Conservation (phyloP, 2,113 vertebrate genomes). For the Cyprinodon brontotheroides region DNA sequence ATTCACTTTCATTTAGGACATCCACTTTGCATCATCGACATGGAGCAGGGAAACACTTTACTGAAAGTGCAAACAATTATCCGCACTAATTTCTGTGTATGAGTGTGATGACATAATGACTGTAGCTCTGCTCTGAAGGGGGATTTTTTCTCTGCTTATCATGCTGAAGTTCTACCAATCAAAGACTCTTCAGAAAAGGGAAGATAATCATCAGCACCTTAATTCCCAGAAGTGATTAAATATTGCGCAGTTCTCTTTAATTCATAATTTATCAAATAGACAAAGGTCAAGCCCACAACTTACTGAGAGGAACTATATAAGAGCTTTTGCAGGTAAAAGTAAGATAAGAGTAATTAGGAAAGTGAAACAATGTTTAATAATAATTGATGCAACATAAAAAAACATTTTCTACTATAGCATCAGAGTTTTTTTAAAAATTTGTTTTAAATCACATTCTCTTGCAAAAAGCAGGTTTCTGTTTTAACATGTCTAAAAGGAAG, state of each 20-base stretch:
- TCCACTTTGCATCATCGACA: slow-evolving; percentile 19
- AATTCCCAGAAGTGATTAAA: slow-evolving; percentile 40
- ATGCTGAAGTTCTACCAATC: slow-evolving; percentile 29
- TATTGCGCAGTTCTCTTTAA: slow-evolving; percentile 35
- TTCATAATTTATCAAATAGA: slow-evolving; percentile 40
- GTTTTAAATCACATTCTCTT: not conserved
- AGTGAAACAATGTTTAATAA: not conserved
- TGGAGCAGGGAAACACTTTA: slow-evolving; percentile 24
- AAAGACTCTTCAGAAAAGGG: slow-evolving; percentile 27
- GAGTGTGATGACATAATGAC: slow-evolving; percentile 32
- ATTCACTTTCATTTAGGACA: slow-evolving; percentile 39
- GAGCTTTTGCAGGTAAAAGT: not conserved
- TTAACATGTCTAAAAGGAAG: not conserved
- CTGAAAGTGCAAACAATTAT: slow-evolving; percentile 41
- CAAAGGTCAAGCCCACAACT: slow-evolving; percentile 17
- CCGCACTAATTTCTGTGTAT: slow-evolving; percentile 31
- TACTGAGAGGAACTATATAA: slow-evolving; percentile 5
- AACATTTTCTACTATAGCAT: not conserved
- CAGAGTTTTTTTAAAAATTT: not conserved
- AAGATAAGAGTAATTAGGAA: not conserved
- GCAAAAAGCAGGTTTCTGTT: not conserved
- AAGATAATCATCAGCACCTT: slow-evolving; percentile 22
- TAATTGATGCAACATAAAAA: not conserved
- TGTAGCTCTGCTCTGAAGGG: slow-evolving; percentile 14
- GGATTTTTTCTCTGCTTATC: slow-evolving; percentile 23